Base-by-base conservation (phyloP, 2,113 vertebrate species). In the Baryphthengus martii region DNA sequence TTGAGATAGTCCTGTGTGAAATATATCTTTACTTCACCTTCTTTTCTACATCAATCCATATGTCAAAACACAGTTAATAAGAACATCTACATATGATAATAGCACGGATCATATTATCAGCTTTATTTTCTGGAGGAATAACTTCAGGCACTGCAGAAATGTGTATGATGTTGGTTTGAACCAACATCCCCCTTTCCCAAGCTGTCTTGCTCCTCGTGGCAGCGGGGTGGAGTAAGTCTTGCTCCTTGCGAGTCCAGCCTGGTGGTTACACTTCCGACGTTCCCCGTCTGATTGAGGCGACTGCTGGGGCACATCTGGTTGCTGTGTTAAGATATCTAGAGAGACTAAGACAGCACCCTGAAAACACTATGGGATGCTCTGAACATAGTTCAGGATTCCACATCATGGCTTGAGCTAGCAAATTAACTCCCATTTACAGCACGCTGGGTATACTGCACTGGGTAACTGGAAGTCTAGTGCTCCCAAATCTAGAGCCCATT, bases 241-340 rank as follows among this genome's bases (percentile, higher is more conserved):
- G 42, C 26, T 73, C 7, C 62, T 10, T 65, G 61, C 25, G n/a
- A 94, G 13, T 17, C 17, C 47, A 90, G 83, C 11, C 26, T 4
- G 1, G 12, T 6, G 8, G 4, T 7, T 14, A 0, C 2, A 1
- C 40, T 88, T 93, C 81, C 52, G 73, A 87, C 0, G 0, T 23
- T 87, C 55, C 52, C 13, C 2, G 2, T 44, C 13, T 1, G 47
- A 31, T 52, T 35, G 29, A 17, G 13, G 18, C 23, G 0, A 26
- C 58, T n/a, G 6, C 37, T 74, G 33, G 11, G 17, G 16, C 28
- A 67, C 33, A 65, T 47, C 42, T 52, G 11, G 37, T 53, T 70
- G 12, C 14, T 77, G 0, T 37, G 28, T 50, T 65, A 73, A 61
- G 8, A 26, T 19, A 80, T 71, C 39, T 1, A 1, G 52, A 68